Percentiles rank a stretch among this genome's conserved stretches.
These are phyloP conservation scores for Rhopalosiphum padi DNA, from an alignment of 1,140 invertebrate species.

Conservation along the genomic window DNA sequence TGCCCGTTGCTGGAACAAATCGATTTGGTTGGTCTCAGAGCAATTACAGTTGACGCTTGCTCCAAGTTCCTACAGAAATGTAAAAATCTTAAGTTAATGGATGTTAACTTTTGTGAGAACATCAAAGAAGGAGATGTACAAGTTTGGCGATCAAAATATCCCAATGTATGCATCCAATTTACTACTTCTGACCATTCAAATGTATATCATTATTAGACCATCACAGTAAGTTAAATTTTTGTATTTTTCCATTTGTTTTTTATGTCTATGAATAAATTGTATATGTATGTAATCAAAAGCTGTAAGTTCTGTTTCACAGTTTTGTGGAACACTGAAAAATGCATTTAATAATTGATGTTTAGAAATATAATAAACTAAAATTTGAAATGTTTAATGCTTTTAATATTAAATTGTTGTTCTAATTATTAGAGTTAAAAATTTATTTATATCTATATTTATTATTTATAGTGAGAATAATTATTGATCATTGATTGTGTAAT, in stretches of 20 bases:
- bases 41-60: conserved; percentile 76
- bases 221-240: neutral
- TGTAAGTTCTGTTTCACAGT: neutral
- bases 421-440: neutral
- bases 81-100: conserved; percentile 76
- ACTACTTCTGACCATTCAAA: conserved; percentile 18
- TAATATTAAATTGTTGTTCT: neutral
- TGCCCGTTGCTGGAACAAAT: conserved; percentile 77
- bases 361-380: neutral
- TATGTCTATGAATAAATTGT: neutral
- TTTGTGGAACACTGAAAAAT: neutral
- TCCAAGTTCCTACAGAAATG: conserved; percentile 70
- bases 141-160: conserved; percentile 70
- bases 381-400: neutral
- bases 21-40: conserved; percentile 81
- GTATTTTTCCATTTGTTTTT: neutral
- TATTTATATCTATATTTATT: neutral
- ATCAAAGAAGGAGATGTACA: conserved; percentile 74
- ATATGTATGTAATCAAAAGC: neutral
- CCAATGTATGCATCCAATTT: conserved; percentile 70
- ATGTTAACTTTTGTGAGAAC: conserved; percentile 85
- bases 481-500: neutral
- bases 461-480: neutral
- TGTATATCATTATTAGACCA: conserved; percentile 61
- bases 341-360: neutral